These are phyloP conservation scores for Drosophila sp. DNA, from an alignment of 1,140 invertebrate species.

Conservation along the genomic window DNA sequence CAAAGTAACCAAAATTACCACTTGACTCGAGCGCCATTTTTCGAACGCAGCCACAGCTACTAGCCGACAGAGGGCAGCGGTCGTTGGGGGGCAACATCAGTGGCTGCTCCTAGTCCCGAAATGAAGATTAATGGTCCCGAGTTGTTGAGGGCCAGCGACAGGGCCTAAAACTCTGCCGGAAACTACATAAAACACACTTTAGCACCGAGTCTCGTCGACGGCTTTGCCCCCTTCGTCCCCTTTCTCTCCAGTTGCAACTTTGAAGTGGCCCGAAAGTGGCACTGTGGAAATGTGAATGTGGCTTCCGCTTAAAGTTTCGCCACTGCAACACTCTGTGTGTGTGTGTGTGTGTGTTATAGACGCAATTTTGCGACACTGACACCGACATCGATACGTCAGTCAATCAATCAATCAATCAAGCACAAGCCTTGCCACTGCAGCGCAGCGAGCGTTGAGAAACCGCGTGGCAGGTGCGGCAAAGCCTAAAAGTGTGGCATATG, in stretches of 20 bases:
- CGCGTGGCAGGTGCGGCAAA: conserved; percentile 41
- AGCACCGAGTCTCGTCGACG: conserved; percentile 27
- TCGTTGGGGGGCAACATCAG: conserved; percentile 44
- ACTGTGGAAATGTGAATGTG: conserved; percentile 32
- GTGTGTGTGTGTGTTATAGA: too few relatives aligned
- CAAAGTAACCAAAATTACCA: conserved; percentile 82
- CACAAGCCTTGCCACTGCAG: conserved; percentile 52
- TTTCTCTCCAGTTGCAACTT: conserved; percentile 56
- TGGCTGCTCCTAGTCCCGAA: conserved; percentile 51
- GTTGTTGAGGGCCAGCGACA: conserved; percentile 51
- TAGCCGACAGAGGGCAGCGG: conserved; percentile 20
- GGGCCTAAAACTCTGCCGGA: conserved; percentile 67
- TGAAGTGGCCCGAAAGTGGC: conserved; percentile 54
- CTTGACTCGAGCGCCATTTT: conserved; percentile 72
- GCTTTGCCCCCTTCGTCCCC: conserved; percentile 46
- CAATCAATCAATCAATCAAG: conserved; percentile 71
- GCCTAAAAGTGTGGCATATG: conserved; percentile 29
- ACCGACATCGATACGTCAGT: conserved; percentile 31
- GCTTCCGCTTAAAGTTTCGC: conserved; percentile 49
- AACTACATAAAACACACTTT: conserved; percentile 78
- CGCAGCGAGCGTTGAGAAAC: conserved; percentile 49
- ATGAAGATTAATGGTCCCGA: conserved; percentile 79
- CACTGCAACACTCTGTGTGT: not conserved
- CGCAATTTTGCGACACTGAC: conserved; percentile 72
- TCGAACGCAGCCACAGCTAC: conserved; percentile 45